phyloP scores from a whole-genome alignment of 2,888 invertebrate species.

The Acanthosepion pharaonis region DNA sequence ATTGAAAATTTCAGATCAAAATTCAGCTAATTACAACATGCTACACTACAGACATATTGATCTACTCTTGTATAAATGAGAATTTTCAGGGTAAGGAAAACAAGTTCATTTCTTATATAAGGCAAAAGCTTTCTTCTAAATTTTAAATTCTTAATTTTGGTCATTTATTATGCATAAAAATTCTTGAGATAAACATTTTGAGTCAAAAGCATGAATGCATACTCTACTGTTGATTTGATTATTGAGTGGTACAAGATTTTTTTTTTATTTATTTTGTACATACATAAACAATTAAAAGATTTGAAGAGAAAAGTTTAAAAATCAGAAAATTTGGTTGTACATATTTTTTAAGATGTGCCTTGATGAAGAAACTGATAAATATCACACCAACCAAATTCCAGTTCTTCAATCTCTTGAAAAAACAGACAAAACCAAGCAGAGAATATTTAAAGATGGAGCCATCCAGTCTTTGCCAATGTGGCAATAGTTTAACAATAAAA shows the following conservation, averaged over 20 bases:
- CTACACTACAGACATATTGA: background rate
- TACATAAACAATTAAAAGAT: background rate
- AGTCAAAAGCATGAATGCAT: background rate
- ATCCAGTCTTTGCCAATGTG: constrained; percentile 16
- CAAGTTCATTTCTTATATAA: background rate
- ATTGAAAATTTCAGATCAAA: background rate
- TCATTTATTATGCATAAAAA: background rate
- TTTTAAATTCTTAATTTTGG: background rate
- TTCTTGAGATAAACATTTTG: background rate
- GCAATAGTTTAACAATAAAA: background rate
- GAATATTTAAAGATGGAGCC: background rate
- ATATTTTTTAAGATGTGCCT: background rate
- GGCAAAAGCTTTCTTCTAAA: background rate
- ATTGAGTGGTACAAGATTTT: background rate
- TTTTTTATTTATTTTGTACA: background rate
- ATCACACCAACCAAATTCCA: background rate
- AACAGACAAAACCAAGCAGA: background rate
- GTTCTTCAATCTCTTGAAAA: background rate
- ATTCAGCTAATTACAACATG: background rate
- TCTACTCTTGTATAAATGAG: background rate
- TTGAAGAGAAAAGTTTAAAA: background rate
- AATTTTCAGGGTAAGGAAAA: background rate
- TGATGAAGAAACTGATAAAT: constrained; percentile 6
- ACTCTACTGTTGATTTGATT: no score
- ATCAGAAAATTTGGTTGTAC: no score